phyloP scores from a whole-genome alignment of 1,140 invertebrate genomes.

The Anoplolepis gracilipes region DNA sequence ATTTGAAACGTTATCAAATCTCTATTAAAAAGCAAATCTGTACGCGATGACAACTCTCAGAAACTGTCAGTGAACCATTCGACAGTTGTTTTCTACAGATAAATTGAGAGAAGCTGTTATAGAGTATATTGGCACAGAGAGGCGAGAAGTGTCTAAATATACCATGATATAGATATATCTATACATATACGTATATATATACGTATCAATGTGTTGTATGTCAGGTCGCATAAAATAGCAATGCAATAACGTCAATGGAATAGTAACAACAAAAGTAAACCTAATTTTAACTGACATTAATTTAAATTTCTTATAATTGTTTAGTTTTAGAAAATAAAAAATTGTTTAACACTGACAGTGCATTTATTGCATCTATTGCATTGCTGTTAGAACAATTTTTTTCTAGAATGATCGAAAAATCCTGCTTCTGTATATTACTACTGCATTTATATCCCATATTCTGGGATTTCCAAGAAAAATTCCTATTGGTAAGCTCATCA shows the following conservation, averaged over 20 bases:
- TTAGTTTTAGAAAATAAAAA: conserved; percentile 11
- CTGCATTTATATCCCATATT: conserved; percentile 53
- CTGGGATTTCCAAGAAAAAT: conserved; percentile 56
- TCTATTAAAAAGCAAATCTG: background rate
- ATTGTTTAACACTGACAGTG: background rate
- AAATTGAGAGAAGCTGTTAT: conserved; percentile 33
- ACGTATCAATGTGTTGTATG: background rate
- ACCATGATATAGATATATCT: too few relatives aligned
- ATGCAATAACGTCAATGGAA: background rate
- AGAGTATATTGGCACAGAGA: background rate
- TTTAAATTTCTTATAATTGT: background rate
- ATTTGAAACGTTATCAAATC: background rate
- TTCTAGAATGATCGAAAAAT: conserved; percentile 62
- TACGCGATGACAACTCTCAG: background rate
- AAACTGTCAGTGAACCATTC: conserved; percentile 12
- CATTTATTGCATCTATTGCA: background rate
- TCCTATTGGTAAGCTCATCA: conserved; percentile 56
- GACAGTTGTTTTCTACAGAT: conserved; percentile 21
- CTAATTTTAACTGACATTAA: background rate
- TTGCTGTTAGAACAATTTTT: conserved; percentile 38
- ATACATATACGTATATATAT: background rate
- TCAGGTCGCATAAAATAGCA: background rate
- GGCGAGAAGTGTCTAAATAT: conserved; percentile 56
- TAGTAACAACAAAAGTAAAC: conserved; percentile 1
- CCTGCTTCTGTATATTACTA: conserved; percentile 42